Evolutionary conservation across 2,888 invertebrate species (phyloP).

Genomic region (Yponomeuta evonymella): DNA sequence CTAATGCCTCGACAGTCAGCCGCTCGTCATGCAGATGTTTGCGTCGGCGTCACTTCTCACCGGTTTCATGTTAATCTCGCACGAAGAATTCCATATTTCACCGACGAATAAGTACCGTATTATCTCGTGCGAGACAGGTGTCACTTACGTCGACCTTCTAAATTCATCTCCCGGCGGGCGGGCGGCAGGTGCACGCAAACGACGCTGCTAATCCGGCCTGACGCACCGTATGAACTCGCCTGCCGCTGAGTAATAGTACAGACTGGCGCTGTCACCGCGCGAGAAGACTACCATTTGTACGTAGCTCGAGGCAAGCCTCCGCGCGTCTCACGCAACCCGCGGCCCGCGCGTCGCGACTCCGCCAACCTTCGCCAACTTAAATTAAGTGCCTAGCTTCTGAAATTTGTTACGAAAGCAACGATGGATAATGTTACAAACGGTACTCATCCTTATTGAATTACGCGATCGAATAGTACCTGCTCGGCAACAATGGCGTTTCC

Average conservation of each 20-base stretch:
- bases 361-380: background rate
- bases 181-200: slow-evolving; percentile 57
- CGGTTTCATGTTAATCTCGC: slow-evolving; percentile 29
- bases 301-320: slow-evolving; percentile 3
- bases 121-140: slow-evolving; percentile 68
- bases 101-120: slow-evolving; percentile 63
- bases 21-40: slow-evolving; percentile 28
- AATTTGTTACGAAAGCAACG: slow-evolving; percentile 32
- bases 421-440: slow-evolving; percentile 31
- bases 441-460: slow-evolving; percentile 49
- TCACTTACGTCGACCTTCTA: slow-evolving; percentile 58
- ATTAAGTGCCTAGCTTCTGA: background rate
- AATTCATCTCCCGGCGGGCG: slow-evolving; percentile 53
- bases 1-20: background rate
- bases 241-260: slow-evolving; percentile 37
- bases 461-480: slow-evolving; percentile 46
- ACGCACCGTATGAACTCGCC: slow-evolving; percentile 36
- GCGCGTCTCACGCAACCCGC: background rate
- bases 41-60: slow-evolving; percentile 28
- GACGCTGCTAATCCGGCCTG: slow-evolving; percentile 57
- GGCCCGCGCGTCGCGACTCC: background rate
- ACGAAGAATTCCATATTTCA: slow-evolving; percentile 64
- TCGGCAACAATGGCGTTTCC: slow-evolving; percentile 51
- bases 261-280: slow-evolving; percentile 34
- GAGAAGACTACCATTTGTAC: slow-evolving; percentile 29